phyloP scores from a whole-genome alignment of 1,140 invertebrate genomes.

The Leguminivora glycinivorella region DNA sequence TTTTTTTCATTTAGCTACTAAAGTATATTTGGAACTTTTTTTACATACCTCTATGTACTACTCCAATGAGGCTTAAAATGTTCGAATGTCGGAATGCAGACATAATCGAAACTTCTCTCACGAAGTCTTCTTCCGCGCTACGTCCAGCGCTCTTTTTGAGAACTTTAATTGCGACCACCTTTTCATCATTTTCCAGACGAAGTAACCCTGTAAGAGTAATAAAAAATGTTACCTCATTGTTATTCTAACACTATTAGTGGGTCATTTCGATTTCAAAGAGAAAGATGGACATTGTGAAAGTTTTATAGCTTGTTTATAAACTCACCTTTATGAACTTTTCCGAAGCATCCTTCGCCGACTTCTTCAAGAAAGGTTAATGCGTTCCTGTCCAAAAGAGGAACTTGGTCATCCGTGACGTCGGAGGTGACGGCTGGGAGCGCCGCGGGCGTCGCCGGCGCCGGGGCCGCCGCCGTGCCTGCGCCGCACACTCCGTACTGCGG shows the following conservation, averaged over 20 bases:
- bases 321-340: slow-evolving; percentile 93
- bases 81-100: slow-evolving; percentile 92
- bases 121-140: slow-evolving; percentile 92
- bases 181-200: slow-evolving; percentile 65
- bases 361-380: slow-evolving; percentile 85
- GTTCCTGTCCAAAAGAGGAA: slow-evolving; percentile 82
- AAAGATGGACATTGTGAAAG: neutral
- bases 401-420: slow-evolving; percentile 70
- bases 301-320: neutral
- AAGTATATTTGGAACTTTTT: neutral
- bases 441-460: slow-evolving; percentile 29
- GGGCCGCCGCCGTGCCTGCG: slow-evolving; percentile 58
- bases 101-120: slow-evolving; percentile 94
- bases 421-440: slow-evolving; percentile 35
- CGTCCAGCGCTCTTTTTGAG: slow-evolving; percentile 89
- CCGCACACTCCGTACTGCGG: slow-evolving; percentile 84
- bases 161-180: slow-evolving; percentile 91
- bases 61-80: slow-evolving; percentile 90
- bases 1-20: neutral
- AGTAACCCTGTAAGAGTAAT: slow-evolving; percentile 79
- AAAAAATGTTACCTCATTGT: neutral
- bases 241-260: neutral
- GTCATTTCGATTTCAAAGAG: neutral
- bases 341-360: slow-evolving; percentile 94
- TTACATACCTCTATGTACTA: slow-evolving; percentile 85